Evolutionary conservation across 2,113 vertebrate species (phyloP).

Genomic region (Hipposideros armiger): DNA sequence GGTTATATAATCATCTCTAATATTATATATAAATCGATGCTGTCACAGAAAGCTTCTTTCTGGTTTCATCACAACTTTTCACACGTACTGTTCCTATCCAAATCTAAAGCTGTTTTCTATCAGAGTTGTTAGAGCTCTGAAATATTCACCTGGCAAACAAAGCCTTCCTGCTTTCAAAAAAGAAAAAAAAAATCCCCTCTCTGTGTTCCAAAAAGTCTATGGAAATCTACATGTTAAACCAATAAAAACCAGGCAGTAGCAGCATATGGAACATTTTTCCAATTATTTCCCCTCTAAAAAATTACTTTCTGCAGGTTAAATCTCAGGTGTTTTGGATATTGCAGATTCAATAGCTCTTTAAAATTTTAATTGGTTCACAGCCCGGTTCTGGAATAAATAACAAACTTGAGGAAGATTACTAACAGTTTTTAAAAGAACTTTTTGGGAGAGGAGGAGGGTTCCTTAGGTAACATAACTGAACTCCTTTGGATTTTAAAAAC

Average conservation of each 20-base stretch:
- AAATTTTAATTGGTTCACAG: conserved; percentile 8
- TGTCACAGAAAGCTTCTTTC: background rate
- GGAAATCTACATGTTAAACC: conserved; percentile 47
- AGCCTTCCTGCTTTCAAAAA: conserved; percentile 27
- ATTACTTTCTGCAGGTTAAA: background rate
- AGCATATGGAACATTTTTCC: conserved; percentile 21
- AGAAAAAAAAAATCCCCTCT: background rate
- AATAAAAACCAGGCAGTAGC: background rate
- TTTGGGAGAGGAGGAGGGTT: background rate
- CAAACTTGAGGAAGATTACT: background rate
- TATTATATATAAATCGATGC: background rate
- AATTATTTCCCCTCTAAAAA: background rate
- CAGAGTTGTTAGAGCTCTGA: conserved; percentile 42
- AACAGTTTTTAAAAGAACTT: conserved; percentile 5
- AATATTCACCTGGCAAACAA: conserved; percentile 62
- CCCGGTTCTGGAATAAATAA: background rate
- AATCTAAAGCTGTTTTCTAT: conserved; percentile 58
- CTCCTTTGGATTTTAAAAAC: conserved; percentile 40
- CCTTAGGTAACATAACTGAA: conserved; percentile 19
- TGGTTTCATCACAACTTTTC: conserved; percentile 48
- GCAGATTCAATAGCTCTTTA: background rate
- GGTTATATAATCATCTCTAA: conserved; percentile 46
- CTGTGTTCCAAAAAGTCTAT: conserved; percentile 27
- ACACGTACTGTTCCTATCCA: background rate
- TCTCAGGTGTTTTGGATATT: background rate